Base-by-base conservation (phyloP, 1,140 invertebrate genomes). In the Philotrypesis tridentata region DNA sequence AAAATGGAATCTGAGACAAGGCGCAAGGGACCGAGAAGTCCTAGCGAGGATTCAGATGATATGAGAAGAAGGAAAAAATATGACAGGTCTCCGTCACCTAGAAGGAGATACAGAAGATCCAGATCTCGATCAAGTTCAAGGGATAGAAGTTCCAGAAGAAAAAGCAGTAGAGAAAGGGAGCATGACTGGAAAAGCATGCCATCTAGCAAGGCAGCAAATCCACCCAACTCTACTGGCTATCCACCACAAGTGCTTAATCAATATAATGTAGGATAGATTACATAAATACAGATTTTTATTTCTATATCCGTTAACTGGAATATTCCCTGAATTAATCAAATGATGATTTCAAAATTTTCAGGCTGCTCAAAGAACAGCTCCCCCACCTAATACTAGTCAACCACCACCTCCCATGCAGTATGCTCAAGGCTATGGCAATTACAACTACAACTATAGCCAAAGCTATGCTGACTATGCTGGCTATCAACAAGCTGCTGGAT, bases 31-130 rank as follows among this genome's bases (percentile, higher is more conserved):
- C 90, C 85, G 6, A 84, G 91, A 12, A 91, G 90, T 81, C 90
- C 90, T 0, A 90, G 89, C 63, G 86, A 87, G 0, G 90, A 91
- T 71, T 92, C 91, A 0, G 90, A 92, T 37, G 88, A 90, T 71
- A 86, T 89, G 0, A 87, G 89, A 37, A 89, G 90, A 82, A 79
- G 91, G 8, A 84, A 90, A 21, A 92, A 92, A 29, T 92, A 92
- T 31, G 91, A 92, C 31, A 83, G 90, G 67, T 92, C 91, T 5
- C 90, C 90, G 11, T 92, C 91, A 1, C 91, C 91, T 0, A 88
- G 91, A 71, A 85, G 91, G 79, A 84, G 90, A 71, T 92, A 92
- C 37, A 86, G 90, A 17, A 86, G 90, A 70, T 92, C 91, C 0
- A 82, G 90, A 4, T 90, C 91, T 0, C 88, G 88, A 68, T 85